Conservation (phyloP, 2,113 vertebrate genomes). For the Psittacus erithacus region DNA sequence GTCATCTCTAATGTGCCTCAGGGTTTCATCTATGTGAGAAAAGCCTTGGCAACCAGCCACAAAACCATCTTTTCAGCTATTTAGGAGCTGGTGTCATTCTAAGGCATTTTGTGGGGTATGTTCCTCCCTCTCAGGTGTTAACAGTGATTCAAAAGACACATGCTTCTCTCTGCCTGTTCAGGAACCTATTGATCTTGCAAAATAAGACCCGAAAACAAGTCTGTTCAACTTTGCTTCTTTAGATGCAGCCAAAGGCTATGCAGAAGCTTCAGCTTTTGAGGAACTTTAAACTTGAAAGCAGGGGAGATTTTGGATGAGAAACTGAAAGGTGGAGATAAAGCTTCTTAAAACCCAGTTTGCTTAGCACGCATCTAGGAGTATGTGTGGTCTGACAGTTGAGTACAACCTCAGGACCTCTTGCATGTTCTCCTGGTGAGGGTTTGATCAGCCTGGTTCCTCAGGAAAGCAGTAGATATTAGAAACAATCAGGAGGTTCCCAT, state of each 20-base stretch:
- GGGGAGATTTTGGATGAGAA: not conserved
- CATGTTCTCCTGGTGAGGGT: not conserved
- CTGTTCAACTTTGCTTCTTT: not conserved
- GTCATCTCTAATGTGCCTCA: not conserved
- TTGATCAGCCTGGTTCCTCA: not conserved
- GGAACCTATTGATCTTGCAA: not conserved
- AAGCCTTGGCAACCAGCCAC: not conserved
- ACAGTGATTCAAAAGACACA: not conserved
- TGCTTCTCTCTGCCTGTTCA: not conserved
- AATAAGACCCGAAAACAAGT: not conserved
- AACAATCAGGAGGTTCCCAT: not conserved
- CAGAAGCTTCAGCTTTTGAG: not conserved
- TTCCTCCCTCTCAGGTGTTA: not conserved
- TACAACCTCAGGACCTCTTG: not conserved
- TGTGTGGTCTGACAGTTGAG: not conserved
- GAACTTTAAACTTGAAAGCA: not conserved
- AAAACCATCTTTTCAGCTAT: not conserved
- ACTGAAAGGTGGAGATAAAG: not conserved
- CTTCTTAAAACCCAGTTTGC: not conserved
- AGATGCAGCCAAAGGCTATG: not conserved
- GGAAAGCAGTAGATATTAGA: not conserved
- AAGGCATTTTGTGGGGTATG: not conserved
- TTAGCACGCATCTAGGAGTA: not conserved
- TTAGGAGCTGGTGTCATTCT: not conserved
- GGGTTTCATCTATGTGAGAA: not conserved